Evolutionary conservation across 2,888 invertebrate genomes (phyloP).

Genomic region (Tyria jacobaeae): DNA sequence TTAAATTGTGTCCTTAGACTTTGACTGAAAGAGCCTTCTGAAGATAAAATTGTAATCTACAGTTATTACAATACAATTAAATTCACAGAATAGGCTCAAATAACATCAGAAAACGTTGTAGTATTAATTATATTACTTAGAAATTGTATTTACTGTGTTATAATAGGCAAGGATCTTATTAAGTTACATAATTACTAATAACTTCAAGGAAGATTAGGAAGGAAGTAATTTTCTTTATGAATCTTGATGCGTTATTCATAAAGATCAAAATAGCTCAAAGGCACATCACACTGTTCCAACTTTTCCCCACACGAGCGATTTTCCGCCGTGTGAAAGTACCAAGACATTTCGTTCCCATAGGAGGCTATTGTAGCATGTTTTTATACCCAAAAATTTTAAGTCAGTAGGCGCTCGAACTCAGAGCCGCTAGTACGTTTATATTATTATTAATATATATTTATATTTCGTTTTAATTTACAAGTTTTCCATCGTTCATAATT

Average conservation of each 20-base stretch:
- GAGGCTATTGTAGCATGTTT: constrained; percentile 87
- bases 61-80: background rate
- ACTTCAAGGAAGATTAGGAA: constrained; percentile 15
- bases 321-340: constrained; percentile 68
- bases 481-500: constrained; percentile 86
- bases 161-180: constrained; percentile 16
- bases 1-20: background rate
- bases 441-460: constrained; percentile 87
- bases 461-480: constrained; percentile 87
- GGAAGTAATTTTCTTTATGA: background rate
- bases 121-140: constrained; percentile 10
- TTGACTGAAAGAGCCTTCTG: too few relatives aligned
- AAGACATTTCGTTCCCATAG: constrained; percentile 69
- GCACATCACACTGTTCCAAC: constrained; percentile 28
- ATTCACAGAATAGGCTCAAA: background rate
- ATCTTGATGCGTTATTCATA: constrained; percentile 33
- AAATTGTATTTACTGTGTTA: constrained; percentile 14
- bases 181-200: constrained; percentile 21
- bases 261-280: constrained; percentile 52
- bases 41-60: background rate
- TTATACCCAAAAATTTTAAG: constrained; percentile 87
- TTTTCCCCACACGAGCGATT: constrained; percentile 51
- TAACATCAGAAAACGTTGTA: background rate
- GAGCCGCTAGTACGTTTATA: constrained; percentile 85
- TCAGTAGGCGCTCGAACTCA: constrained; percentile 87